Conservation (phyloP, 2,113 vertebrate genomes). For the Mesitornis unicolor region DNA sequence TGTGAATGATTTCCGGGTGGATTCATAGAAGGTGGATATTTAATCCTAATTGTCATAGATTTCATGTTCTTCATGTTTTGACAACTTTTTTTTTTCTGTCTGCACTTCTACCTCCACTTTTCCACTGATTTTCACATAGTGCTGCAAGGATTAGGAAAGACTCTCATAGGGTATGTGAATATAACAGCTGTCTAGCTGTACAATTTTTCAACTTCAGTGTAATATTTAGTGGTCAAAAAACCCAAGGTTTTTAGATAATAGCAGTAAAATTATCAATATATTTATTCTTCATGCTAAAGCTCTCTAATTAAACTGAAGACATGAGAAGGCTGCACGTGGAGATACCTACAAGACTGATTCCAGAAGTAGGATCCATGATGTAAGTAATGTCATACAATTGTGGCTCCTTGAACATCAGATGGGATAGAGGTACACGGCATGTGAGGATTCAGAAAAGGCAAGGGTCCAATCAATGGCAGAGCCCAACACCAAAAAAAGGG, state of each 20-base stretch:
- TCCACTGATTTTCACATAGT: background rate
- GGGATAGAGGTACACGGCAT: background rate
- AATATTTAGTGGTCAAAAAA: background rate
- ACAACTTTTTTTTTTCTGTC: background rate
- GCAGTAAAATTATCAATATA: background rate
- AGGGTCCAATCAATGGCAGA: background rate
- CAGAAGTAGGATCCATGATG: background rate
- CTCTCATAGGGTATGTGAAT: background rate
- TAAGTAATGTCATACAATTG: background rate
- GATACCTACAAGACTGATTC: background rate
- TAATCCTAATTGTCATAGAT: background rate
- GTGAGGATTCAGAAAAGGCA: background rate
- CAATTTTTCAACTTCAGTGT: background rate
- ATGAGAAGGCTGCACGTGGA: background rate
- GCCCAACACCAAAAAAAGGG: background rate
- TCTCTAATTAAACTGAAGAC: background rate
- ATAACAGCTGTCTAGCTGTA: background rate
- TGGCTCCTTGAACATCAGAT: background rate
- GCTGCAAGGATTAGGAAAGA: background rate
- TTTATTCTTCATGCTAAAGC: background rate
- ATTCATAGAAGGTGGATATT: background rate
- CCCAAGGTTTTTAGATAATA: background rate
- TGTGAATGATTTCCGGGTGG: background rate
- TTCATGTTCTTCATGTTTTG: background rate
- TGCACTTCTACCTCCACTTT: background rate